These are phyloP conservation scores for Karalla daura DNA, from an alignment of 2,797 vertebrate species.

Conservation along the genomic window DNA sequence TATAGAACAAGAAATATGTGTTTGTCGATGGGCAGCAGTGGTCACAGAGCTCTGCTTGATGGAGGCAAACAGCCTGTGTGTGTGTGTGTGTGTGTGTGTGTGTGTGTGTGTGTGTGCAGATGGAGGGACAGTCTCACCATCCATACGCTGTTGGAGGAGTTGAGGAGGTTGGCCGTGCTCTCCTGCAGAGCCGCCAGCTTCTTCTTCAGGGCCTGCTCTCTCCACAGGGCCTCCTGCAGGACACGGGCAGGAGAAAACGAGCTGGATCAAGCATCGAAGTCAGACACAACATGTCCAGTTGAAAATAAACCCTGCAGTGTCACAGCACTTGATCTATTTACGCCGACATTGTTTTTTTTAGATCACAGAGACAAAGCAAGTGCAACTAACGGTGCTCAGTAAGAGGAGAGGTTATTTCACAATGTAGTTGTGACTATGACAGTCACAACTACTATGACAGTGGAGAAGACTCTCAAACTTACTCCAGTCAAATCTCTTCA, in stretches of 20 bases:
- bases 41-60: neutral
- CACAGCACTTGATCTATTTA: neutral
- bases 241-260: constrained; percentile 4
- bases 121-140: constrained; percentile 72
- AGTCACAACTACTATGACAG: no score
- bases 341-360: no score
- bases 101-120: neutral
- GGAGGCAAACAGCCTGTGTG: neutral
- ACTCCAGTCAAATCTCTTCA: no score
- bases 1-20: neutral
- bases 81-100: no score
- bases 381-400: no score
- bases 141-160: constrained; percentile 78
- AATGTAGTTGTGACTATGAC: no score
- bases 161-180: constrained; percentile 70
- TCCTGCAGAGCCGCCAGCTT: constrained; percentile 80
- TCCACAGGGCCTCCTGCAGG: constrained; percentile 82
- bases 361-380: no score
- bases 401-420: no score
- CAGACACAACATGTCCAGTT: neutral
- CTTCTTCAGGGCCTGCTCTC: constrained; percentile 81
- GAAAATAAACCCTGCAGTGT: neutral
- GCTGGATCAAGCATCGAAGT: neutral
- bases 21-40: constrained; percentile 2
- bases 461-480: no score